These are phyloP conservation scores for Penaeus monodon DNA, from an alignment of 2,888 invertebrate species.

Conservation along the genomic window DNA sequence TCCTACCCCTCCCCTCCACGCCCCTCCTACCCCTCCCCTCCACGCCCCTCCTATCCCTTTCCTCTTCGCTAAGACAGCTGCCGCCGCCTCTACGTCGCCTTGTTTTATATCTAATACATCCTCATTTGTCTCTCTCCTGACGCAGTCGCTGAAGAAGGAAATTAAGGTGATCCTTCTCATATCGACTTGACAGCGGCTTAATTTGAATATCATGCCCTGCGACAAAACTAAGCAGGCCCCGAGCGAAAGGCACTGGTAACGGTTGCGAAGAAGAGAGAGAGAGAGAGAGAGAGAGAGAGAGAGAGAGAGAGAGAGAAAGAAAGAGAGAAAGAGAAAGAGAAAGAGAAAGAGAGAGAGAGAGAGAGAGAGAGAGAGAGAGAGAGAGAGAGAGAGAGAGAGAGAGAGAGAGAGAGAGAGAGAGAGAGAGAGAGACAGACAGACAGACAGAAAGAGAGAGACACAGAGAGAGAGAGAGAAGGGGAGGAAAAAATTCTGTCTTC, in stretches of 20 bases:
- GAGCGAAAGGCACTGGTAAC: not conserved
- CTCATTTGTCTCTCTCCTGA: slow-evolving; percentile 28
- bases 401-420: not conserved
- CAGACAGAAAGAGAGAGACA: no score
- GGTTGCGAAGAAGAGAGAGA: not conserved
- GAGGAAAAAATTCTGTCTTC: no score
- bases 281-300: not conserved
- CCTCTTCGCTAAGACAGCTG: no score
- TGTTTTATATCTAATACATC: slow-evolving; percentile 28
- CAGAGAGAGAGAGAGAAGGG: no score
- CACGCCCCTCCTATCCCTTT: not conserved
- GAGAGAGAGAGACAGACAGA: no score
- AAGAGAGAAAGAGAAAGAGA: not conserved
- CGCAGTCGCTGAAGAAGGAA: slow-evolving; percentile 34
- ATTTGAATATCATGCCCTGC: slow-evolving; percentile 29
- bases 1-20: no score
- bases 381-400: not conserved
- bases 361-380: not conserved
- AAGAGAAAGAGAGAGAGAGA: not conserved
- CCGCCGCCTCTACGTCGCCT: slow-evolving; percentile 4
- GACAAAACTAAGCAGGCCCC: slow-evolving; percentile 19
- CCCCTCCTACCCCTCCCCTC: not conserved
- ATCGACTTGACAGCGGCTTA: slow-evolving; percentile 29
- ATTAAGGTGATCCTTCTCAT: slow-evolving; percentile 35
- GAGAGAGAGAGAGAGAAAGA: no score